These are phyloP conservation scores for Tadarida brasiliensis DNA, from an alignment of 2,797 vertebrate species.

Conservation along the genomic window DNA sequence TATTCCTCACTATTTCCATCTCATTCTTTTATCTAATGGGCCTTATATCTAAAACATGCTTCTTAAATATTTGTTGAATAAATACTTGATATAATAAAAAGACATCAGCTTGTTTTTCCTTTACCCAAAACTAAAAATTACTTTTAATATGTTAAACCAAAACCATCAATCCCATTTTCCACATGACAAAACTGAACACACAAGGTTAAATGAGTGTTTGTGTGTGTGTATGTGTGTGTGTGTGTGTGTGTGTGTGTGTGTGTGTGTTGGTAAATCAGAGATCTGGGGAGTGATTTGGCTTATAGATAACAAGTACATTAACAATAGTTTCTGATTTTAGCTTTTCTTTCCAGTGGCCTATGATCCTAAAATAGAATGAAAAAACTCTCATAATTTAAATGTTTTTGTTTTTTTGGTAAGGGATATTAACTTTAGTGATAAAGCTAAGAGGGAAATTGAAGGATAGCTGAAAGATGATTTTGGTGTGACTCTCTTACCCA, in stretches of 20 bases:
- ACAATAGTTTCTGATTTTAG: neutral
- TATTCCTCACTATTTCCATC: neutral
- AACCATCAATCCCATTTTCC: neutral
- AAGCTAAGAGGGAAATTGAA: constrained; percentile 19
- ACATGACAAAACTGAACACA: neutral
- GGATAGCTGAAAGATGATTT: neutral
- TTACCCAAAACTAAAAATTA: neutral
- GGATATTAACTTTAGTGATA: constrained; percentile 8
- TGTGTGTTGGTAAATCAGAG: neutral
- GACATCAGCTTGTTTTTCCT: neutral
- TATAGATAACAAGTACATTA: neutral
- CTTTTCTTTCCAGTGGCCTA: neutral
- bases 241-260: neutral
- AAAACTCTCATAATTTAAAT: neutral
- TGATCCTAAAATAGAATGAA: constrained; percentile 23
- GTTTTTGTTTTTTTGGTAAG: neutral
- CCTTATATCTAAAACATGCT: neutral
- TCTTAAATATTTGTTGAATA: constrained; percentile 39
- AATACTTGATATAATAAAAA: neutral
- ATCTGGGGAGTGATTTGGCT: neutral
- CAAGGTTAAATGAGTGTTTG: neutral
- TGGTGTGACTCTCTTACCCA: neutral
- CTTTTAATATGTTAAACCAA: constrained; percentile 16
- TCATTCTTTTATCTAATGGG: neutral
- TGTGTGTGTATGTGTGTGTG: neutral